Conservation (phyloP, 1,140 invertebrate species). For the Stenopsyche tienmushanensis region DNA sequence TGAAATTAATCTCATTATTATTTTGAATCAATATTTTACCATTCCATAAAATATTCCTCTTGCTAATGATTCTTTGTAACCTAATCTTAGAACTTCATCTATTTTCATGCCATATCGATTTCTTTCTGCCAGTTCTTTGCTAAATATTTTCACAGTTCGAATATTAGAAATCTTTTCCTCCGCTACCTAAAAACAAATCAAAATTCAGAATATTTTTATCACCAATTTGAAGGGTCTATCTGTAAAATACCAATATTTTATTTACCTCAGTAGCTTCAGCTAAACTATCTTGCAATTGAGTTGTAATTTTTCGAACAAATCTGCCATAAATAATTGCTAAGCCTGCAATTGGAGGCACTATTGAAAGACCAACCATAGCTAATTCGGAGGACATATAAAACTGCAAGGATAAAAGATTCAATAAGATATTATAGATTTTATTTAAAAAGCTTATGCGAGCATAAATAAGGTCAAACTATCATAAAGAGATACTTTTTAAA, state of each 20-base stretch:
- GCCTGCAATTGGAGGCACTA: conserved; percentile 86
- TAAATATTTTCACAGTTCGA: conserved; percentile 91
- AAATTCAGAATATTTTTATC: conserved; percentile 8
- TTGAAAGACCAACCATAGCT: conserved; percentile 77
- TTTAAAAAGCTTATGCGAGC: conserved; percentile 2
- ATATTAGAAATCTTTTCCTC: conserved; percentile 94
- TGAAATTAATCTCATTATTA: neutral
- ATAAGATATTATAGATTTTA: conserved; percentile 36
- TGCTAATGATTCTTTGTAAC: conserved; percentile 85
- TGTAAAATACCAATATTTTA: conserved; percentile 5
- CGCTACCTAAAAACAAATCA: conserved; percentile 63
- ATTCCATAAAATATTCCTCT: conserved; percentile 89
- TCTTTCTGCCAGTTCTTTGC: conserved; percentile 80
- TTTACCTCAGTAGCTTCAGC: conserved; percentile 70
- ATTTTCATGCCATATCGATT: conserved; percentile 70
- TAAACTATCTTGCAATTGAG: conserved; percentile 78
- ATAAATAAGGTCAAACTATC: no score
- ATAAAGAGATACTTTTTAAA: neutral
- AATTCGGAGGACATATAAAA: conserved; percentile 89
- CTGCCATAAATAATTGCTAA: conserved; percentile 88
- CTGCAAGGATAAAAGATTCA: conserved; percentile 56
- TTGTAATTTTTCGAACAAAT: conserved; percentile 83
- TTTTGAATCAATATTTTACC: conserved; percentile 57
- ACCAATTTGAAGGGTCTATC: no score
- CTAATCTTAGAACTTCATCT: conserved; percentile 72